phyloP scores from a whole-genome alignment of 2,113 vertebrate genomes.

The Pongo pygmaeus region DNA sequence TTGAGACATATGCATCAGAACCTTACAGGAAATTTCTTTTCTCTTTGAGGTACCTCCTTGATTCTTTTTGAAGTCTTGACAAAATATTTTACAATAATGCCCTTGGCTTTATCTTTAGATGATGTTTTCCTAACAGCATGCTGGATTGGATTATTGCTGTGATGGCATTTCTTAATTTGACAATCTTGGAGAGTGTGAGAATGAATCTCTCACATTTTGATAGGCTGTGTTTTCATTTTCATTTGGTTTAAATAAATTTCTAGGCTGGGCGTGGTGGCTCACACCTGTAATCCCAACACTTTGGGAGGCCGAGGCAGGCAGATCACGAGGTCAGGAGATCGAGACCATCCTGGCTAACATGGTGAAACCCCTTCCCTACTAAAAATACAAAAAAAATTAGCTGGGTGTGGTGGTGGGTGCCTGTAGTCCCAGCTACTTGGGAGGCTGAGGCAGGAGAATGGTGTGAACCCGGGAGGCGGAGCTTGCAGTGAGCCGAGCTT shows the following conservation, averaged over 20 bases:
- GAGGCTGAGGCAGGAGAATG: no score
- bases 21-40: neutral
- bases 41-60: neutral
- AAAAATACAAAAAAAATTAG: no score
- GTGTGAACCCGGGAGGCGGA: rapidly evolving
- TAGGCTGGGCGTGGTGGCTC: no score
- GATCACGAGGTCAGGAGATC: no score
- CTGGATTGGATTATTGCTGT: neutral
- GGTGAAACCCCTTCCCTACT: no score
- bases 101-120: neutral
- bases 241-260: neutral
- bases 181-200: neutral
- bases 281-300: no score
- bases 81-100: neutral
- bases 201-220: neutral
- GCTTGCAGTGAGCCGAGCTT: no score
- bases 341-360: no score
- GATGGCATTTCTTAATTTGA: neutral
- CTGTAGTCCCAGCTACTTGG: no score
- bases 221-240: neutral
- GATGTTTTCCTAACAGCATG: neutral
- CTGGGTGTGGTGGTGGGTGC: no score
- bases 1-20: neutral
- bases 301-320: no score
- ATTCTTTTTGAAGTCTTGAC: neutral